Percentiles rank a stretch among this genome's conserved stretches.
Evolutionary conservation across 2,888 invertebrate species (phyloP).

Genomic region (Eupithecia subfuscata): DNA sequence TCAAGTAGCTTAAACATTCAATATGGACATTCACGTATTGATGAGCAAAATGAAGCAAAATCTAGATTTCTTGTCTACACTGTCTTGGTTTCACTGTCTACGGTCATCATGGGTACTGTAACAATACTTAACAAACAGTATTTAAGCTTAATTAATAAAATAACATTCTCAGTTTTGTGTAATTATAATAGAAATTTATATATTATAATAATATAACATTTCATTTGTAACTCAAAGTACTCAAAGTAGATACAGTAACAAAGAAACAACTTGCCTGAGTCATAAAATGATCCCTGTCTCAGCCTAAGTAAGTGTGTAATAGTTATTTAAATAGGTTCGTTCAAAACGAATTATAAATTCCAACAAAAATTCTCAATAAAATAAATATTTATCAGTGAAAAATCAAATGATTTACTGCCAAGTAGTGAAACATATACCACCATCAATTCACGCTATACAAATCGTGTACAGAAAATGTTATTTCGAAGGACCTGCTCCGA

Average conservation of each 20-base stretch:
- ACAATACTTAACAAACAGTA: neutral
- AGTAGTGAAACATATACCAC: constrained; percentile 38
- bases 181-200: too few relatives aligned
- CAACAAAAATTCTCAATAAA: neutral
- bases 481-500: constrained; percentile 75
- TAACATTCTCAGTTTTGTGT: neutral
- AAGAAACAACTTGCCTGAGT: too few relatives aligned
- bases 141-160: neutral
- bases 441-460: constrained; percentile 43
- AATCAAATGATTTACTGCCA: constrained; percentile 23
- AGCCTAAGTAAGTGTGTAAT: neutral
- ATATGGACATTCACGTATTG: too few relatives aligned
- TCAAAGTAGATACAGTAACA: too few relatives aligned
- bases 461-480: constrained; percentile 77
- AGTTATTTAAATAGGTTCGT: neutral
- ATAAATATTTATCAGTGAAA: constrained; percentile 19
- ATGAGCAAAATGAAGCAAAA: neutral
- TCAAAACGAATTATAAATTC: neutral
- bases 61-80: neutral
- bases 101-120: neutral
- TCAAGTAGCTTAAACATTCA: too few relatives aligned
- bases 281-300: too few relatives aligned
- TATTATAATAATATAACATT: too few relatives aligned
- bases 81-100: neutral
- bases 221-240: too few relatives aligned